Base-by-base conservation (phyloP, 2,113 vertebrate species). In the Mesoclemmys tuberculata region DNA sequence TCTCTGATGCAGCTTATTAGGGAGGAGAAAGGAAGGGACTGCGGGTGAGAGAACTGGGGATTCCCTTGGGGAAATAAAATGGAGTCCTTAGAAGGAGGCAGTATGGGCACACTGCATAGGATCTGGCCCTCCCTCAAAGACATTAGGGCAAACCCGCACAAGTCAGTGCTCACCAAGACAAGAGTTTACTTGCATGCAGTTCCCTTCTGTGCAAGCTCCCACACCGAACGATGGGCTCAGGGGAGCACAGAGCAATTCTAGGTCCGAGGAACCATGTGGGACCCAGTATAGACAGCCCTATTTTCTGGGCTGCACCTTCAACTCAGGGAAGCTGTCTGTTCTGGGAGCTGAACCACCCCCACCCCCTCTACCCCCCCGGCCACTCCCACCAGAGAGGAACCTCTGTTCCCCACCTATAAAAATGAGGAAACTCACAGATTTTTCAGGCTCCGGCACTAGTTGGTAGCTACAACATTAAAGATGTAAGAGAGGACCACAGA, bases 191-290 rank as follows among this genome's bases (percentile, higher is more conserved):
- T 1, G 58, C 41, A 21, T 21, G 80, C 68, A 52, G 75, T 87
- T 71, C 1, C n/a, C 80, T 64, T 7, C 80, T 3, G 0, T 1
- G 27, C 6, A 3, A 38, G 64, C n/a, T 27, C 24, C 74, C 26
- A 46, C 38, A 26, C 24, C 46, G 41, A 77, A 41, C 24, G 14
- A 14, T 2, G 41, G 38, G 24, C 24, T 46, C 74, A 46, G 6
- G 74, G 24, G 24, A 5, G 24, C 64, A 74, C 9, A 18, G 19
- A 74, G 68, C 68, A 41, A 41, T 38, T 41, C 13, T 41, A 41
- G 21, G 38, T 13, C 5, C 5, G 38, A 41, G 38, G 68, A 41
- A 41, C 21, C 68, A 5, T 2, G 18, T 41, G n/a, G 68, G 68
- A 21, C n/a, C n/a, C 21, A 41, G 68, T 10, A 38, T 5, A 10